Percentiles rank a stretch among this genome's conserved stretches.
Evolutionary conservation across 2,888 invertebrate species (phyloP).

Genomic region (Nymphalis urticae): DNA sequence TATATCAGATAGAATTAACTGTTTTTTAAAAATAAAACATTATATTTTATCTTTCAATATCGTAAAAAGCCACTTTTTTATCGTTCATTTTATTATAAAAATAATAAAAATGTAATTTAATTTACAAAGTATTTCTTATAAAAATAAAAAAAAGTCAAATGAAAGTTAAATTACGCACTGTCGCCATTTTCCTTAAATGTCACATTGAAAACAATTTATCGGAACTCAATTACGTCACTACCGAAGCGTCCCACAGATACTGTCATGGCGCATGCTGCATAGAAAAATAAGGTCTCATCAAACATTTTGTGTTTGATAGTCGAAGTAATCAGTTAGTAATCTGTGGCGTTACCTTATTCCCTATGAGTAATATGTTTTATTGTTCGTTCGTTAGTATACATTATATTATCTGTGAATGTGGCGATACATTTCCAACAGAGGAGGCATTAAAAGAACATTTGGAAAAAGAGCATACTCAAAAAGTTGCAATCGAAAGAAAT

Average conservation of each 20-base stretch:
- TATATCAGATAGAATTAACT: too few relatives aligned
- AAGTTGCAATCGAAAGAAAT: constrained; percentile 47
- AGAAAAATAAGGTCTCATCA: constrained; percentile 41
- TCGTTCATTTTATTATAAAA: too few relatives aligned
- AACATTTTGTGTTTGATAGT: constrained; percentile 36
- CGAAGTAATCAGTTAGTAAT: constrained; percentile 48
- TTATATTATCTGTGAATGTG: constrained; percentile 71
- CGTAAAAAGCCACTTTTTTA: too few relatives aligned
- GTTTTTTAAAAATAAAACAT: too few relatives aligned
- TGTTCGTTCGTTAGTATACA: constrained; percentile 67
- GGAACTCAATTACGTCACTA: constrained; percentile 5
- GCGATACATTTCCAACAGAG: constrained; percentile 62
- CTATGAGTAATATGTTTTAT: constrained; percentile 53
- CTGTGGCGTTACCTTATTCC: constrained; percentile 50
- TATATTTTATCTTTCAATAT: too few relatives aligned
- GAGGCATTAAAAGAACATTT: constrained; percentile 56
- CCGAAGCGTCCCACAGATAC: constrained; percentile 44
- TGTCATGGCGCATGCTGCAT: constrained; percentile 45
- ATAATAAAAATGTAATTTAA: too few relatives aligned
- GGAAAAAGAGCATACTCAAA: constrained; percentile 55
- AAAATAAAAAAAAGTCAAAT: background rate
- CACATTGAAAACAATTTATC: constrained; percentile 1
- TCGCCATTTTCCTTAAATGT: background rate
- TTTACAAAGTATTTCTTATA: background rate
- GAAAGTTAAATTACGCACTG: too few relatives aligned